Base-by-base conservation (phyloP, 2,113 vertebrate species). In the Barnardius zonarius region DNA sequence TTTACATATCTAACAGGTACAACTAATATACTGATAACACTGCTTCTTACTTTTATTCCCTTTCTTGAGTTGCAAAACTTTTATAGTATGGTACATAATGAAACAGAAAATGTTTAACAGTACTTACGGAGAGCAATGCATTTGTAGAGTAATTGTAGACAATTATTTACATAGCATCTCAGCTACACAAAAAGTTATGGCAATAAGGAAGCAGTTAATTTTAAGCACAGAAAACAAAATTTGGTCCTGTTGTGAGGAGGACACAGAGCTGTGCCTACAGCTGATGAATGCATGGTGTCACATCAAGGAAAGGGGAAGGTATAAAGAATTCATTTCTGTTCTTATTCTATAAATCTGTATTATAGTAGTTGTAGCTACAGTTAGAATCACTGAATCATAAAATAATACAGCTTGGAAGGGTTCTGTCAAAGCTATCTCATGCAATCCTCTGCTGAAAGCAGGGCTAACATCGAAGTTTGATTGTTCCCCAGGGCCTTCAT, bases 101-200 rank as follows among this genome's bases (percentile, higher is more conserved):
- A 83, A 94, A 37, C 19, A 78, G 76, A 73, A 91, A 92, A 62
- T 88, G 35, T 90, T 92, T 95, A 76, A 70, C 25, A 80, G 37
- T 46, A 61, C 10, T 46, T 49, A 48, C 0, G 2, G 75, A 13
- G 73, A 94, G 30, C 25, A 31, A 43, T 35, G 37, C 39, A 92
- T 73, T 83, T 75, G n/a, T 61, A 77, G 12, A 18, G 52, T 62
- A 35, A 70, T 48, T 37, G 48, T 49, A 55, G 48, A 44, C 24
- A 59, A 12, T 23, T 75, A 27, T 73, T 85, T 73, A 52, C 78
- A 80, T 41, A 51, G 24, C 22, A 48, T 82, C 41, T 69, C 18
- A 5, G 7, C 57, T 89, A 52, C 57, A 69, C 28, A 55, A 57
- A 91, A 78, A 80, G 13, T 30, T 1, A 33, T 39, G 14, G 7